A percentile compares a stretch with the other conserved stretches of the same genome.
These are phyloP conservation scores for Corythaixoides concolor DNA, from an alignment of 2,113 vertebrate genomes.

Conservation along the genomic window DNA sequence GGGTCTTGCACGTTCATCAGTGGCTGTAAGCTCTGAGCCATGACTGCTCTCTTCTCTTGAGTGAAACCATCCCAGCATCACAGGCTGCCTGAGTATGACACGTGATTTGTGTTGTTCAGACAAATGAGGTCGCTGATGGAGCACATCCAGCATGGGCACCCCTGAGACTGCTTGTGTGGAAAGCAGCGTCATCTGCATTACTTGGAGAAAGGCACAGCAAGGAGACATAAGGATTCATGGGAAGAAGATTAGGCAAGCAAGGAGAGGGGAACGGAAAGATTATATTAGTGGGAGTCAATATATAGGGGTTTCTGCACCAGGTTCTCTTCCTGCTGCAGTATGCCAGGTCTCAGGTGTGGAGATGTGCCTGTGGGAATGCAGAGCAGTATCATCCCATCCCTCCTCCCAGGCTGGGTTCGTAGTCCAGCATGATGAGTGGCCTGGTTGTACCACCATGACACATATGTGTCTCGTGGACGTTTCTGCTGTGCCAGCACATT, in stretches of 20 bases:
- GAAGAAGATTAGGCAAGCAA: not conserved
- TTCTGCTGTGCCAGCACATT: not conserved
- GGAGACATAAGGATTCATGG: not conserved
- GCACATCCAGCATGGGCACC: not conserved
- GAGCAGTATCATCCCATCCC: not conserved
- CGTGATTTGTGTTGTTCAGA: not conserved
- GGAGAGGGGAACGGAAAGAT: not conserved
- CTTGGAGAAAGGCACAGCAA: not conserved
- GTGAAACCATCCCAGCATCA: not conserved
- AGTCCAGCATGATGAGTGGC: not conserved
- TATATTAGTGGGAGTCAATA: no score
- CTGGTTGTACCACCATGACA: not conserved
- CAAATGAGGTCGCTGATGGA: not conserved
- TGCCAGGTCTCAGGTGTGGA: not conserved
- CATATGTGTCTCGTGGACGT: not conserved
- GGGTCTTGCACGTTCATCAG: no score
- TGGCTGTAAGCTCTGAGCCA: not conserved
- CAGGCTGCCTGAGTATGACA: not conserved
- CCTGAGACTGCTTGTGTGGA: not conserved
- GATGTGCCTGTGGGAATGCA: not conserved
- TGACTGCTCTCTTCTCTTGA: not conserved
- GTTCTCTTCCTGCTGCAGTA: not conserved
- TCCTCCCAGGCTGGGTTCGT: not conserved
- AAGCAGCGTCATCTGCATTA: not conserved
- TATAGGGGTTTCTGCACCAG: not conserved